phyloP scores from a whole-genome alignment of 2,888 invertebrate species.

The Dryomyza anilis region DNA sequence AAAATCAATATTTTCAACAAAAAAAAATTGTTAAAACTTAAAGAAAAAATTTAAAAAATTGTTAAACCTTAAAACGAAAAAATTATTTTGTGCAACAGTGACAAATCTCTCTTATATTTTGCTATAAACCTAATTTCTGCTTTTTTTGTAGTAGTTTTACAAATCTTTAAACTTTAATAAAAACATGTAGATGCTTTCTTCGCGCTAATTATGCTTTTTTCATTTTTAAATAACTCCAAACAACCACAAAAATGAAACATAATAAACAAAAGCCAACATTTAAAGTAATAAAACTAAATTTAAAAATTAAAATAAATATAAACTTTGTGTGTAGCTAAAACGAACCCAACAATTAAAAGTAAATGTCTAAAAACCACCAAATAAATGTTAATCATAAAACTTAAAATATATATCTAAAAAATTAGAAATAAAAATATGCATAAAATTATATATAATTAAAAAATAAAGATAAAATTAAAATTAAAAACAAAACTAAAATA shows the following conservation, averaged over 20 bases:
- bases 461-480: not conserved
- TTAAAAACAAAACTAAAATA: not conserved
- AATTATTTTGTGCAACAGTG: not conserved
- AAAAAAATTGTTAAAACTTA: not conserved
- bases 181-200: constrained; percentile 9
- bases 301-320: constrained; percentile 30
- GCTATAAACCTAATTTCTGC: not conserved
- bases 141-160: constrained; percentile 21
- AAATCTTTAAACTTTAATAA: no score
- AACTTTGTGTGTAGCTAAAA: constrained; percentile 38
- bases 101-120: no score
- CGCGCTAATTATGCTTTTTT: constrained; percentile 3
- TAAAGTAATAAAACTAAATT: constrained; percentile 21
- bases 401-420: constrained; percentile 29
- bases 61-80: not conserved
- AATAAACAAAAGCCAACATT: constrained; percentile 8
- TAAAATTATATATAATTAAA: not conserved
- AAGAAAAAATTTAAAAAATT: not conserved
- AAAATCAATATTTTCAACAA: not conserved
- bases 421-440: not conserved
- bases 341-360: not conserved
- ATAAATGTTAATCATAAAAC: constrained; percentile 17
- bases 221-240: constrained; percentile 17
- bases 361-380: constrained; percentile 4
- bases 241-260: constrained; percentile 7